Evolutionary conservation across 2,797 vertebrate species (phyloP), one percentile per base, ranked within the genome.

Genomic region (Arremon brunneinucha): DNA sequence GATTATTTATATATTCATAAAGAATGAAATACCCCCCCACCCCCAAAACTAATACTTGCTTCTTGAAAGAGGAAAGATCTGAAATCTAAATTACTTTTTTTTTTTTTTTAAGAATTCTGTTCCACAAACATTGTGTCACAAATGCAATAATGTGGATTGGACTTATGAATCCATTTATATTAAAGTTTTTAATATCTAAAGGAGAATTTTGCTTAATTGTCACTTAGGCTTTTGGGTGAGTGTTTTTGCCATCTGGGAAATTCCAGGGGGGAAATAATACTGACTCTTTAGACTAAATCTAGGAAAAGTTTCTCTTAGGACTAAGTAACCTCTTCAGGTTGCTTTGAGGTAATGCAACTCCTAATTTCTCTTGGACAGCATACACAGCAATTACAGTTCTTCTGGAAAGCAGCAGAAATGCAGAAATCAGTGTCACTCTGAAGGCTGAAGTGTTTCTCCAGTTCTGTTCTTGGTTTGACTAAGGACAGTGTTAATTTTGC

Each of bases 191-290:
- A 4, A 4, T 87, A 65, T 52, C 18, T 81, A n/a, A 83, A 94
- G 57, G 84, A 93, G 71, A 71, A 78, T 78, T 59, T 68, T 92
- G 65, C 41, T 79, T 80, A 56, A 49, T 64, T 82, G 39, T 91
- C 43, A 32, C 19, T 72, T 53, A 69, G 47, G 4, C 49, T 90
- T 83, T 90, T 85, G 57, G 6, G 35, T 87, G 59, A 82, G 23
- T 80, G 62, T 39, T 76, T 91, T 89, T 83, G 52, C 53, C 1
- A 2, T 50, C 14, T 91, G 60, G 71, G 78, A 85, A 90, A 52
- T 69, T 80, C 68, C 43, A 59, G 59, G 79, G 70, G 26, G 50
- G 81, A 87, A 85, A 81, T 76, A 90, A 85, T 80, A 49, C 14
- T 65, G n/a, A 2, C 4, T 77, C 52, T 74, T 77, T 17, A 80